Evolutionary conservation across 2,888 invertebrate genomes (phyloP), one percentile per base, ranked within the genome.

Genomic region (Lucinisca nassula): DNA sequence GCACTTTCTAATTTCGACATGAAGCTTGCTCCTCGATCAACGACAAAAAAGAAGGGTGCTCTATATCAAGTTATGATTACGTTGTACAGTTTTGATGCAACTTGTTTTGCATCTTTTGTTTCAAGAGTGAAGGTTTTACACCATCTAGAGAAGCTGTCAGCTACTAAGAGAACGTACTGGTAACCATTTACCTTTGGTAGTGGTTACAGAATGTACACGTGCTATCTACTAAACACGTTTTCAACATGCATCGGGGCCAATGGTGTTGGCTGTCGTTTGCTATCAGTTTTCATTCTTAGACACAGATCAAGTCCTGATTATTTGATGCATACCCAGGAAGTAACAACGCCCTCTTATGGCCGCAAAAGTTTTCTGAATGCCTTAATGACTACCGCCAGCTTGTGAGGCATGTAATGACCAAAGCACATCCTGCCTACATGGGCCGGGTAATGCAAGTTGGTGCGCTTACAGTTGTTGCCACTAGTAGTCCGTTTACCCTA

Each of bases 1-100:
- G 86, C 89, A 61, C 27, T 49, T 4, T 88, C 79, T 30, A 87
- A 51, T 49, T 91, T 90, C 0, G 88, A 90, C 88, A 89, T 90
- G 55, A 91, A 91, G n/a, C 87, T 85, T 72, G 80, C 45, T 1
- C 88, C 88, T 24, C 88, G 72, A 32, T 85, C 85, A 27, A 78
- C 79, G 0, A 82, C 27, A 38, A 88, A 45, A 30, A 72, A 38
- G 8, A 79, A 30, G 1, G 79, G 79, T 0, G 88, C 76, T 27
- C 88, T 82, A 58, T 79, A 85, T n/a, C 82, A 35, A 35, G 74
- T 81, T 14, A 88, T 79, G 37, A 79, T 81, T 37, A 82, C 82
- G 45, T 75, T 84, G 61, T 85, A 88, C 8, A 79, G 38, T 12
- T 82, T 61, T 21, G 49, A 38, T 3, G 85, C 88, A 24, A 88